phyloP scores from a whole-genome alignment of 1,140 invertebrate species.

The Stegodyphus mimosarum region DNA sequence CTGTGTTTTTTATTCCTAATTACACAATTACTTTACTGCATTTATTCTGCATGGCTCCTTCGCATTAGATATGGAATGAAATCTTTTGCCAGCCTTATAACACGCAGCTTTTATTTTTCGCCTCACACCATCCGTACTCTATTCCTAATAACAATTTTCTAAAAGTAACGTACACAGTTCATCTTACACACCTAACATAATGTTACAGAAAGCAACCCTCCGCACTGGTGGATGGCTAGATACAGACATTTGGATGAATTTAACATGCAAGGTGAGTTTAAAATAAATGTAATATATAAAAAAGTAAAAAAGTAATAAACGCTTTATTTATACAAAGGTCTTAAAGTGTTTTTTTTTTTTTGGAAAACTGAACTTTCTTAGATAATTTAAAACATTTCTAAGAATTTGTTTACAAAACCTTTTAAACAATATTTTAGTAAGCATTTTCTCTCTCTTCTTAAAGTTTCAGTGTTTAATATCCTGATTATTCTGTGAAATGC shows the following conservation, averaged over 20 bases:
- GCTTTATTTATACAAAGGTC: too few species aligned
- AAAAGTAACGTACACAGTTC: background rate
- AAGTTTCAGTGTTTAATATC: too few species aligned
- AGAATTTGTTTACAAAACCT: too few species aligned
- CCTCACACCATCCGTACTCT: too few species aligned
- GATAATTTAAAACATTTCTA: too few species aligned
- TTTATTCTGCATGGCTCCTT: constrained; percentile 44
- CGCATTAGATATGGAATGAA: constrained; percentile 39
- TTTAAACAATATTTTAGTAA: too few species aligned
- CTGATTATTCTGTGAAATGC: too few species aligned
- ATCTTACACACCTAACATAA: constrained; percentile 40
- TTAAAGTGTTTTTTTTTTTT: too few species aligned
- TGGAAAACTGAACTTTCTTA: too few species aligned
- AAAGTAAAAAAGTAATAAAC: too few species aligned
- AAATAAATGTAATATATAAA: background rate
- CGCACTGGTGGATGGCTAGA: constrained; percentile 51
- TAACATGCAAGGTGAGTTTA: constrained; percentile 49
- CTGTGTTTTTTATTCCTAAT: background rate
- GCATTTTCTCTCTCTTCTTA: too few species aligned
- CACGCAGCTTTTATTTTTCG: background rate
- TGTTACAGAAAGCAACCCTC: constrained; percentile 53
- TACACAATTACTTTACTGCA: background rate
- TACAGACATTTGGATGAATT: constrained; percentile 54
- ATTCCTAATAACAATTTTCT: too few species aligned
- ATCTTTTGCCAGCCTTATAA: background rate